These are phyloP conservation scores for Metaphire vulgaris DNA, from an alignment of 1,140 invertebrate genomes.

Conservation along the genomic window DNA sequence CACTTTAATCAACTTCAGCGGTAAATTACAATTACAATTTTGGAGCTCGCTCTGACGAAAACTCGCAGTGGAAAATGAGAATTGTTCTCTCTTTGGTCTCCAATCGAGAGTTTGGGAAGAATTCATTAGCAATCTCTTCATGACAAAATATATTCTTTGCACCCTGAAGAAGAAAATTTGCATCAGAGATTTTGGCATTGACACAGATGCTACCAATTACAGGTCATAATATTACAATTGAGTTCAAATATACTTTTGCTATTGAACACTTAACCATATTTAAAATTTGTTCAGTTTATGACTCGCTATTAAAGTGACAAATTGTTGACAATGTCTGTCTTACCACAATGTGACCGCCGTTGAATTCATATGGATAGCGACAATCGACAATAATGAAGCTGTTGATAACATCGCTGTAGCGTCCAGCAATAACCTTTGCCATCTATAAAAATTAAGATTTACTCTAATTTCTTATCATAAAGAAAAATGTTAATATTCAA, in stretches of 20 bases:
- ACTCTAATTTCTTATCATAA: no score
- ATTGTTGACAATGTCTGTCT: not conserved
- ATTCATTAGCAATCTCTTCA: constrained; percentile 6
- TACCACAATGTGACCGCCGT: constrained; percentile 82
- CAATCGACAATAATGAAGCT: constrained; percentile 53
- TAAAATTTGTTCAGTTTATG: no score
- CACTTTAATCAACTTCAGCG: not conserved
- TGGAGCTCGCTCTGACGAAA: constrained; percentile 87
- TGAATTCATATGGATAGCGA: constrained; percentile 92
- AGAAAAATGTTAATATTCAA: no score
- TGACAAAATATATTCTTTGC: constrained; percentile 1
- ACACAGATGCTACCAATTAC: no score
- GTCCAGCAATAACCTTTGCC: constrained; percentile 33
- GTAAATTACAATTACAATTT: constrained; percentile 58
- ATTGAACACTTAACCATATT: no score
- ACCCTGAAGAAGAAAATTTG: no score
- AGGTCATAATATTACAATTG: no score
- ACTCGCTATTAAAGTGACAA: no score
- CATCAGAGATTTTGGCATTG: no score
- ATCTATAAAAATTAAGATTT: constrained; percentile 39
- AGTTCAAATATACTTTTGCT: no score
- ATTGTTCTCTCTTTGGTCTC: constrained; percentile 45
- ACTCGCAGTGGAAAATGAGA: constrained; percentile 93
- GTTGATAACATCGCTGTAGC: constrained; percentile 42
- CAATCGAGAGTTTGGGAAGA: not conserved